phyloP scores from a whole-genome alignment of 2,797 vertebrate species.

The Micromesistius poutassou region DNA sequence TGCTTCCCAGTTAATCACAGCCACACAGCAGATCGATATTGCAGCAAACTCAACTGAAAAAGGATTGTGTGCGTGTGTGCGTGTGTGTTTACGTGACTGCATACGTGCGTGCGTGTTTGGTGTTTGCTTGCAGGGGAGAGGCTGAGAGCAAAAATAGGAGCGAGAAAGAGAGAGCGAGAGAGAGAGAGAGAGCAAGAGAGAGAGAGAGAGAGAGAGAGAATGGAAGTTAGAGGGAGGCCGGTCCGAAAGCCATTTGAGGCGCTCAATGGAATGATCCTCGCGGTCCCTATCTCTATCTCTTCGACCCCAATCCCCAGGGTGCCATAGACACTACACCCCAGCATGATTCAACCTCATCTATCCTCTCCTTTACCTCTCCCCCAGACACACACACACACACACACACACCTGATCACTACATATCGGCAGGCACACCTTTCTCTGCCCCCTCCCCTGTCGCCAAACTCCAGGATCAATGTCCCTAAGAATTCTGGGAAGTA shows the following conservation, averaged over 20 bases:
- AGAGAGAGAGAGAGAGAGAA: constrained; percentile 17
- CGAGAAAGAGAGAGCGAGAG: constrained; percentile 17
- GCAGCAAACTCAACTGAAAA: constrained; percentile 23
- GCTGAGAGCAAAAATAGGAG: neutral
- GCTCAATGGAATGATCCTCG: constrained; percentile 63
- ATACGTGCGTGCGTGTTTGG: neutral
- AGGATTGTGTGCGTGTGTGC: constrained; percentile 26
- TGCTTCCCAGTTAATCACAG: constrained; percentile 40
- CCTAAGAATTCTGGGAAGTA: neutral
- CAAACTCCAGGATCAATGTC: neutral
- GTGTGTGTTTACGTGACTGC: too few species aligned
- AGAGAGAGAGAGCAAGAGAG: constrained; percentile 27
- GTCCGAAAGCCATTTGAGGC: constrained; percentile 65
- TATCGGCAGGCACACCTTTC: neutral
- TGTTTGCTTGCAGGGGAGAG: neutral
- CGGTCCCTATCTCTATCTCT: constrained; percentile 57
- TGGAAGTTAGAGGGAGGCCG: neutral
- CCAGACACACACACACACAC: constrained; percentile 4
- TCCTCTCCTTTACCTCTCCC: constrained; percentile 10
- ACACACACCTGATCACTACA: neutral
- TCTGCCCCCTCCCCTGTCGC: neutral
- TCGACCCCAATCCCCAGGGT: constrained; percentile 55
- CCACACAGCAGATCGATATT: constrained; percentile 48
- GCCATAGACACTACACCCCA: constrained; percentile 29
- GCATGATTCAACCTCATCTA: constrained; percentile 48